Evolutionary conservation across 1,140 invertebrate genomes (phyloP).

Genomic region (Ceratina japonica): DNA sequence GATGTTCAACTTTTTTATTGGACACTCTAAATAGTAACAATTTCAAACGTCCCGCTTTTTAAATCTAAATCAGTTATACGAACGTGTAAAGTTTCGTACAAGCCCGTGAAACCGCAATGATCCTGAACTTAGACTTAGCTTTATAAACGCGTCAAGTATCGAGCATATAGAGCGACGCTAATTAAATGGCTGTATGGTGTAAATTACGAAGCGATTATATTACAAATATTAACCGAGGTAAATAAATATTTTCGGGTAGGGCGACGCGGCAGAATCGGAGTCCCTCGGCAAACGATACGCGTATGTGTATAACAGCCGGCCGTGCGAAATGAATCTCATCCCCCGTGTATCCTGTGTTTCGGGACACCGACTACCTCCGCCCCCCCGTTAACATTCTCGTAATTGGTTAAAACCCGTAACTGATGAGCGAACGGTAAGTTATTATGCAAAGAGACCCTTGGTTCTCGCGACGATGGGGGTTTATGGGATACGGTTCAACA

Average conservation of each 20-base stretch:
- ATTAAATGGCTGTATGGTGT: too few relatives aligned
- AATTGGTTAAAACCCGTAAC: conserved; percentile 80
- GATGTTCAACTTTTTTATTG: too few relatives aligned
- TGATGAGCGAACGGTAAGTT: conserved; percentile 77
- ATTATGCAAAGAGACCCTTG: conserved; percentile 75
- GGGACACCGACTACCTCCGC: conserved; percentile 39
- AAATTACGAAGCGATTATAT: too few relatives aligned
- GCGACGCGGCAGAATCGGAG: conserved; percentile 40
- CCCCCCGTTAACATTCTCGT: conserved; percentile 65
- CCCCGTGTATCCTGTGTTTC: conserved; percentile 43
- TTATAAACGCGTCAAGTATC: too few relatives aligned
- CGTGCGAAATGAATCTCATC: conserved; percentile 35
- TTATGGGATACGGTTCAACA: conserved; percentile 78
- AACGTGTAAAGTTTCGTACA: too few relatives aligned
- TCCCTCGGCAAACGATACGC: conserved; percentile 37
- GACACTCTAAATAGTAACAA: too few relatives aligned
- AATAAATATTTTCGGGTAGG: conserved; percentile 14
- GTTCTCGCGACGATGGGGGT: conserved; percentile 68
- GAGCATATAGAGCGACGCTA: too few relatives aligned
- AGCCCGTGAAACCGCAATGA: too few relatives aligned
- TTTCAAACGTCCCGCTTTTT: too few relatives aligned
- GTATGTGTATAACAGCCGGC: not conserved
- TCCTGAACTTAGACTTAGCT: too few relatives aligned
- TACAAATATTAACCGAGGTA: not conserved
- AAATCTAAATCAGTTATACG: too few relatives aligned